These are phyloP conservation scores for Dallia pectoralis DNA, from an alignment of 2,797 vertebrate genomes.

Conservation along the genomic window DNA sequence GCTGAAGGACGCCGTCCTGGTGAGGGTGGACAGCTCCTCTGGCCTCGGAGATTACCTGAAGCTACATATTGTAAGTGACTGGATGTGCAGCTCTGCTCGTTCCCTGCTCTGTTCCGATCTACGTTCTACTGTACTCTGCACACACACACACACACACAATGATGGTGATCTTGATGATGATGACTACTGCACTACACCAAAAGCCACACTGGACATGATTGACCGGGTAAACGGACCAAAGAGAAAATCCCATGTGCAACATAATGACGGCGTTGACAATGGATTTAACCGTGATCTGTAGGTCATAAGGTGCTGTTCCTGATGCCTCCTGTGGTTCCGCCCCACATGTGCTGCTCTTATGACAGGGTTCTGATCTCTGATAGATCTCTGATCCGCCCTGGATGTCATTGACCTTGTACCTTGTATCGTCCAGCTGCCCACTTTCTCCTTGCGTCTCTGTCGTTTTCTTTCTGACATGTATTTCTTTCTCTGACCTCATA, in stretches of 20 bases:
- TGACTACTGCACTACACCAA: background rate
- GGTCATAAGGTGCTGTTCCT: too few relatives aligned
- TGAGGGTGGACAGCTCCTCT: slow-evolving; percentile 95
- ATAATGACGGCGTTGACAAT: too few relatives aligned
- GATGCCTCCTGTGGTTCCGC: too few relatives aligned
- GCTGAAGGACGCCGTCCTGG: slow-evolving; percentile 92
- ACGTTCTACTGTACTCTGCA: background rate
- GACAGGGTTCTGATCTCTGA: background rate
- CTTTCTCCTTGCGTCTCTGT: background rate
- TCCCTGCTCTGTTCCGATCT: background rate
- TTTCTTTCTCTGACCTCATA: background rate
- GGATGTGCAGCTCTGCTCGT: background rate
- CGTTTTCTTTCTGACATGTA: background rate
- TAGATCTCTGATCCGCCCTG: background rate
- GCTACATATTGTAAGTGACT: slow-evolving; percentile 94
- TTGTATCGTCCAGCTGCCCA: background rate
- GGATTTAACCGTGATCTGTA: too few relatives aligned
- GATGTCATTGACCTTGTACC: background rate
- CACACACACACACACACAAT: slow-evolving; percentile 6
- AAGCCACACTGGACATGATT: too few relatives aligned
- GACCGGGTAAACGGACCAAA: too few relatives aligned
- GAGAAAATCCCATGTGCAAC: too few relatives aligned
- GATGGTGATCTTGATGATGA: background rate
- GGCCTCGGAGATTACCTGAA: slow-evolving; percentile 97
- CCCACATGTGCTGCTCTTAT: too few relatives aligned